Evolutionary conservation across 2,888 invertebrate species (phyloP).

Genomic region (Rapana venosa): DNA sequence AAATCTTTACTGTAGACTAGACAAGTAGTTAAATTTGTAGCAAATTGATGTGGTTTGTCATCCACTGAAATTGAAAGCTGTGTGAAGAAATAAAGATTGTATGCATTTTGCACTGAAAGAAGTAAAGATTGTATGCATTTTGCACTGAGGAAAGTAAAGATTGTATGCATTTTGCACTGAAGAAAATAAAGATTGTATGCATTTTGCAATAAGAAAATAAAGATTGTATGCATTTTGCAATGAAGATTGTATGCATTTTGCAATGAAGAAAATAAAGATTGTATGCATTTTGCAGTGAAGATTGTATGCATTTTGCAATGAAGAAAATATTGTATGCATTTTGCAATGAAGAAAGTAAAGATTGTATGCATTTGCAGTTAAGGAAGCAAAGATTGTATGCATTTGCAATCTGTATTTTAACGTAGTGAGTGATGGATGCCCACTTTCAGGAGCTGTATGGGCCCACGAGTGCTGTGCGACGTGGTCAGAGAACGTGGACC

Average conservation of each 20-base stretch:
- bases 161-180: too few relatives aligned
- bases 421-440: not conserved
- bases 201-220: too few relatives aligned
- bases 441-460: conserved; percentile 83
- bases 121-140: not conserved
- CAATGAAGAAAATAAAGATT: not conserved
- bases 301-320: not conserved
- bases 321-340: not conserved
- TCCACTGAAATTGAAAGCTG: too few relatives aligned
- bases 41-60: too few relatives aligned
- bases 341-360: not conserved
- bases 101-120: too few relatives aligned
- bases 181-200: too few relatives aligned
- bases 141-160: too few relatives aligned
- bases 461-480: conserved; percentile 92
- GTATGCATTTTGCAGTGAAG: not conserved
- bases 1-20: too few relatives aligned
- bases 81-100: too few relatives aligned
- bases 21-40: too few relatives aligned
- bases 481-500: conserved; percentile 86
- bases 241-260: not conserved
- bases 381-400: not conserved
- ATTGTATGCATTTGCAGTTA: not conserved
- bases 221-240: not conserved
- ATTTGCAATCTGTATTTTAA: too few relatives aligned